phyloP scores from a whole-genome alignment of 2,113 vertebrate genomes.

The Elgaria multicarinata region DNA sequence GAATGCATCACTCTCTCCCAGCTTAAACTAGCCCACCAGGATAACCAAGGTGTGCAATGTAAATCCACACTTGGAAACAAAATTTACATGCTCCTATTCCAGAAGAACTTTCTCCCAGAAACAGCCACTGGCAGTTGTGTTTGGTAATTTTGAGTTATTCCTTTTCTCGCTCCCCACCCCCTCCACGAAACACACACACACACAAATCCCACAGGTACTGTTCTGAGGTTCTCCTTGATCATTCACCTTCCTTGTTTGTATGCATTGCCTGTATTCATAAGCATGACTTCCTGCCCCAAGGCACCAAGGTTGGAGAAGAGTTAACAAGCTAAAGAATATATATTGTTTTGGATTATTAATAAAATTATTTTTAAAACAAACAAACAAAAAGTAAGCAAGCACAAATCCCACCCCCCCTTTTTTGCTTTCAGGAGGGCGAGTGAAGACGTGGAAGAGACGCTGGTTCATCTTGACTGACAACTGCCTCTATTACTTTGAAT shows the following conservation, averaged over 20 bases:
- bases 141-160: neutral
- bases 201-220: too few species aligned
- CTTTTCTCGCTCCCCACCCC: too few species aligned
- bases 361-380: too few species aligned
- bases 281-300: neutral
- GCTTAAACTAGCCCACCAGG: neutral
- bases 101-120: neutral
- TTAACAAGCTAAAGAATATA: neutral
- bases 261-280: neutral
- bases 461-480: slow-evolving; percentile 97
- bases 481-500: slow-evolving; percentile 96
- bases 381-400: neutral
- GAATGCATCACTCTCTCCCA: neutral
- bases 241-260: neutral
- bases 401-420: neutral
- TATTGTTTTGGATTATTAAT: too few species aligned
- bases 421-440: slow-evolving; percentile 85
- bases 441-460: slow-evolving; percentile 94
- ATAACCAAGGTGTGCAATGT: neutral
- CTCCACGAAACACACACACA: too few species aligned
- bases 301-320: neutral
- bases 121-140: neutral
- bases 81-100: neutral
- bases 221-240: neutral
- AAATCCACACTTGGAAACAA: neutral